phyloP scores from a whole-genome alignment of 2,797 vertebrate genomes.

The Epinephelus coioides region DNA sequence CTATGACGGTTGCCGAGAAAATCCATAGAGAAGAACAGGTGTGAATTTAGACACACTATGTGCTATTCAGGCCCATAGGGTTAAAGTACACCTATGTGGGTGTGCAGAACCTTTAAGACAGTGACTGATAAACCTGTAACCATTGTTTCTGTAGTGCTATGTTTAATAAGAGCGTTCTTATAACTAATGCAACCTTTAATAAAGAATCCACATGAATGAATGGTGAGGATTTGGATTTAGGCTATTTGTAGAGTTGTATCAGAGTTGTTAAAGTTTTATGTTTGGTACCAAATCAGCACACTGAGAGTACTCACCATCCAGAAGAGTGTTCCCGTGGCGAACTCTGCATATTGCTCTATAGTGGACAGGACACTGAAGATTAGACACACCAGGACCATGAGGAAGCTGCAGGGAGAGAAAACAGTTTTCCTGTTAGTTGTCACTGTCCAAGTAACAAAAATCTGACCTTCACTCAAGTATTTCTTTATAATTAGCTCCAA shows the following conservation, averaged over 20 bases:
- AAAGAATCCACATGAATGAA: neutral
- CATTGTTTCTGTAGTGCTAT: neutral
- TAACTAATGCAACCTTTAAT: neutral
- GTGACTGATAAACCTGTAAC: neutral
- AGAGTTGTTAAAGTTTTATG: neutral
- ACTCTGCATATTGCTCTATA: slow-evolving; percentile 92
- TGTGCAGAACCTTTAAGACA: neutral
- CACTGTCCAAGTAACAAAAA: neutral
- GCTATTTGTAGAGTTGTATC: neutral
- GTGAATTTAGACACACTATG: too few species aligned
- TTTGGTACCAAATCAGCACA: neutral
- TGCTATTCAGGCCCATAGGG: too few species aligned
- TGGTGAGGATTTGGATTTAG: neutral
- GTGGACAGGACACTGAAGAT: slow-evolving; percentile 95
- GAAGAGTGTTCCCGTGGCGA: slow-evolving; percentile 91
- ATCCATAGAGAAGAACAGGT: too few species aligned
- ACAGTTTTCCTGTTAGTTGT: slow-evolving; percentile 23
- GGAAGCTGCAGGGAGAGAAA: slow-evolving; percentile 82
- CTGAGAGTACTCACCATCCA: slow-evolving; percentile 90
- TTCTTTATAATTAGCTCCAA: neutral
- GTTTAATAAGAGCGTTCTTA: neutral
- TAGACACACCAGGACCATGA: slow-evolving; percentile 93
- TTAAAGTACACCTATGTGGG: neutral
- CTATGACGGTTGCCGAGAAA: too few species aligned
- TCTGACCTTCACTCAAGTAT: too few species aligned